These are phyloP conservation scores for Drosophila biarmipes DNA, from an alignment of 1,140 invertebrate genomes.

Conservation along the genomic window DNA sequence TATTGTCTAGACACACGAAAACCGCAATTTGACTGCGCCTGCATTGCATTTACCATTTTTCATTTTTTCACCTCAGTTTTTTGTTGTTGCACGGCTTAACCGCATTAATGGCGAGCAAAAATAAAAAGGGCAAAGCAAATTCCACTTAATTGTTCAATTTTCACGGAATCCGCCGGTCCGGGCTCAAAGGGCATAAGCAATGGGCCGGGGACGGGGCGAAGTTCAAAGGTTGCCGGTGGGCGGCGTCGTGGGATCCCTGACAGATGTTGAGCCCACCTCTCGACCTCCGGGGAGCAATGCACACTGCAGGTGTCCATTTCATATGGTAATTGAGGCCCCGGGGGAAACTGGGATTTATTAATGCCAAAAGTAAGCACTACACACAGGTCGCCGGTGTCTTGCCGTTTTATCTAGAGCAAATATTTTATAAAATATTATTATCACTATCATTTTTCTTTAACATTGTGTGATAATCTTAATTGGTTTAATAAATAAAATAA, in stretches of 20 bases:
- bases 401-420: too few relatives aligned
- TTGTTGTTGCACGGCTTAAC: constrained; percentile 61
- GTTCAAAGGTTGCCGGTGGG: constrained; percentile 25
- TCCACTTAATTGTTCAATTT: constrained; percentile 72
- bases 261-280: constrained; percentile 28
- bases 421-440: not conserved
- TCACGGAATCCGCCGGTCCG: constrained; percentile 49
- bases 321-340: constrained; percentile 19
- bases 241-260: constrained; percentile 27
- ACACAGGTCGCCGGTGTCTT: not conserved
- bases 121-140: constrained; percentile 36
- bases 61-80: constrained; percentile 15
- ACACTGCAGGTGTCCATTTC: constrained; percentile 18
- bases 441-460: not conserved
- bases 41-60: constrained; percentile 64
- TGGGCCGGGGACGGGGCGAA: constrained; percentile 11
- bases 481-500: too few relatives aligned
- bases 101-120: constrained; percentile 58
- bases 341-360: constrained; percentile 23
- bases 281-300: constrained; percentile 1
- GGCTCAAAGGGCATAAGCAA: constrained; percentile 70
- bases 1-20: constrained; percentile 79
- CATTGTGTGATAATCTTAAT: not conserved
- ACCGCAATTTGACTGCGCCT: constrained; percentile 69
- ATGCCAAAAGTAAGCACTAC: not conserved